A percentile compares a stretch with the other conserved stretches of the same genome.
Evolutionary conservation across 1,140 invertebrate genomes (phyloP).

Genomic region (Eueides isabella): DNA sequence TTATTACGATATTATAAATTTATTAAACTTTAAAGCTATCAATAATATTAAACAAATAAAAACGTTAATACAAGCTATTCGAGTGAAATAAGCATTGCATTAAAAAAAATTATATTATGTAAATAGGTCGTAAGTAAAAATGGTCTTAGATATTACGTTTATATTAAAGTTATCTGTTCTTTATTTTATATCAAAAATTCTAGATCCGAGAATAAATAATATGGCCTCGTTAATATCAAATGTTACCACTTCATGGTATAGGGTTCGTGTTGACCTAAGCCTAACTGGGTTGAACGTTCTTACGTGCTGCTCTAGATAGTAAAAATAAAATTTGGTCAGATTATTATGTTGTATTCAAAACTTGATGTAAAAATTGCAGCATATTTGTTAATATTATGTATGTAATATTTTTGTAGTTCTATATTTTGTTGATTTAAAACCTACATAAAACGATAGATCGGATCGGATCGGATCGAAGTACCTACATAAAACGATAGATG

Average conservation of each 20-base stretch:
- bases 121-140: too few species aligned
- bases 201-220: not conserved
- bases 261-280: slow-evolving; percentile 35
- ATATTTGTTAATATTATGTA: not conserved
- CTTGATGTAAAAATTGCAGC: not conserved
- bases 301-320: slow-evolving; percentile 39
- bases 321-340: slow-evolving; percentile 34
- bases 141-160: too few species aligned
- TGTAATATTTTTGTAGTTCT: not conserved
- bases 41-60: too few species aligned
- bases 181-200: not conserved
- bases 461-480: too few species aligned
- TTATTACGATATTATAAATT: too few species aligned
- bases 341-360: slow-evolving; percentile 15
- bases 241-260: slow-evolving; percentile 35
- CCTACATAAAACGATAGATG: not conserved
- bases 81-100: too few species aligned
- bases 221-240: slow-evolving; percentile 34
- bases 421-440: too few species aligned
- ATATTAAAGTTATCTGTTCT: too few species aligned
- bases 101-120: too few species aligned
- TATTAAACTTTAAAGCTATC: too few species aligned
- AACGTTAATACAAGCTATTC: too few species aligned
- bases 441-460: not conserved
- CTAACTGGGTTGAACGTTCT: slow-evolving; percentile 41